Percentiles rank a stretch among this genome's conserved stretches.
Conservation (phyloP, 2,113 vertebrate species). For the Malurus melanocephalus region DNA sequence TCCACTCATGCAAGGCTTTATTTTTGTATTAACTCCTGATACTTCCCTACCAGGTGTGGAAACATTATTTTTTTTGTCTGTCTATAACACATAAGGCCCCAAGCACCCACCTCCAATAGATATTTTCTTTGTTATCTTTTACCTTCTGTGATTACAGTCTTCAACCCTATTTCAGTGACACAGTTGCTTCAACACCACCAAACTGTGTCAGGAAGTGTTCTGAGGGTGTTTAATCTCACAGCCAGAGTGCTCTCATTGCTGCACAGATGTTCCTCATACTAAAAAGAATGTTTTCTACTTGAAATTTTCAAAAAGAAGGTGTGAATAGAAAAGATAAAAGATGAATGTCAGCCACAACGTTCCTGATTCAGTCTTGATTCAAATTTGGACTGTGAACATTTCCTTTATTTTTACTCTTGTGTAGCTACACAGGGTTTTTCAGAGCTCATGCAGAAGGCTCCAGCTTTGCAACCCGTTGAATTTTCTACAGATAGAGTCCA, state of each 20-base stretch:
- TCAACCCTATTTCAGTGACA: neutral
- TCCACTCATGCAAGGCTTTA: neutral
- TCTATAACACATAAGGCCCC: neutral
- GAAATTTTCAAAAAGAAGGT: conserved; percentile 4
- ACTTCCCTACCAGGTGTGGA: neutral
- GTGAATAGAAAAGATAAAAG: neutral
- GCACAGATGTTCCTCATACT: neutral
- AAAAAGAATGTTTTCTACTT: neutral
- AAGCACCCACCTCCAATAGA: neutral
- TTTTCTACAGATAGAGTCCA: neutral
- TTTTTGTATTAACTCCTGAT: neutral
- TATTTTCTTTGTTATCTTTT: neutral
- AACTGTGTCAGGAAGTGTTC: neutral
- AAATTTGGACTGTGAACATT: neutral
- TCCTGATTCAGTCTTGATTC: neutral
- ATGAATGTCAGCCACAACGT: neutral
- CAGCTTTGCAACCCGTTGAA: neutral
- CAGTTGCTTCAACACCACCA: neutral
- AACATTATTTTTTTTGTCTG: neutral
- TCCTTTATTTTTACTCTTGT: neutral
- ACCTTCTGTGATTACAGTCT: neutral
- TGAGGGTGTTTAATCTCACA: neutral
- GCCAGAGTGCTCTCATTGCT: neutral
- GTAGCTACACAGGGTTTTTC: neutral
- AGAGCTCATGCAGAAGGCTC: neutral